Base-by-base conservation (phyloP, 2,113 vertebrate genomes). In the Poeciliopsis retropinna region DNA sequence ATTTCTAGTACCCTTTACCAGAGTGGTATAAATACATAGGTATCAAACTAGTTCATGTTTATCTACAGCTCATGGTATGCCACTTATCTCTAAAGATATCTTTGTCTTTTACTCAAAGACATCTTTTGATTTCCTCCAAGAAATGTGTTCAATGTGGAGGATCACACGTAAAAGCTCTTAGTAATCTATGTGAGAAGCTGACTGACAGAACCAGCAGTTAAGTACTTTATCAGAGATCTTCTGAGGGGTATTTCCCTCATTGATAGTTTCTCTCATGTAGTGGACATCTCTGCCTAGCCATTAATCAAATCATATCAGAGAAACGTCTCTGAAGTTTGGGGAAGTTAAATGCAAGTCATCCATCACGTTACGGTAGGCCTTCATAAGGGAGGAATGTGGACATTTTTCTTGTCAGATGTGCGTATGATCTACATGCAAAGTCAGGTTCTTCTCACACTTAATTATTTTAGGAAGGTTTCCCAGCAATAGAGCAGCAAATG, bases 271-370 rank as follows among this genome's bases (percentile, higher is more conserved):
- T 64, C 51, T 70, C 80, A 76, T 75, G 80, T 79, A 80, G 76
- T 78, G 82, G 82, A 81, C 66, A 5, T 89, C 70, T 81, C 73
- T 28, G 72, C 82, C 61, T 44, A 82, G 90, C 83, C 90, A 93
- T 94, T 93, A 93, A 94, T 95, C 93, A 95, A 91, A 69, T 90
- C 75, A 86, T 93, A 93, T 94, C 93, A 93, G 88, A 60, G 75
- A 83, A 88, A 86, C 64, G 91, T 91, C 88, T 88, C 84, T 84
- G 90, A 93, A 91, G 90, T 93, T 93, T 92, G 90, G 87, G 70
- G 76, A 88, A 91, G 91, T 76, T 91, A 95, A 94, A 94, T 92
- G 89, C 86, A 87, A 87, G 82, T 90, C 92, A 94, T 94, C 92
- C 90, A 93, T 95, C 93, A 94, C 83, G 25, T 80, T 62, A 75